Base-by-base conservation (phyloP, 2,797 vertebrate genomes). In the Danio kyathit region DNA sequence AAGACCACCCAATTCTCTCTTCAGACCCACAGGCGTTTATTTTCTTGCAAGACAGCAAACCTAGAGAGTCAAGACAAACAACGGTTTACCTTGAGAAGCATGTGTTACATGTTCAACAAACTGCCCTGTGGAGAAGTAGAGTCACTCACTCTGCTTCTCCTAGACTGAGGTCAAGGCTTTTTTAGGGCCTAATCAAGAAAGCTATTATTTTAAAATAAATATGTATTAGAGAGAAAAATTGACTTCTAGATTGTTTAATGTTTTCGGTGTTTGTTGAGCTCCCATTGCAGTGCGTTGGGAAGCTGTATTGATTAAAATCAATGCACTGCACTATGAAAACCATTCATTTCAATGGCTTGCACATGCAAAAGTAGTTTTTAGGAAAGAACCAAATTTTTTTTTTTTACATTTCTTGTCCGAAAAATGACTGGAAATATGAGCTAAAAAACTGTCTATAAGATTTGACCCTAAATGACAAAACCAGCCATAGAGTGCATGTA, bases 1-100 rank as follows among this genome's bases (percentile, higher is more conserved):
- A 49, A 77, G 81, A 86, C 88, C 85, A 83, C 83, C 82, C 83
- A 84, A 76, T 70, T 73, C 76, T 82, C 65, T 76, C 29, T 69
- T 38, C 40, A 73, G 74, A 83, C 75, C 41, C 52, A 65, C 57
- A 13, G 29, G 67, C 65, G 73, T 82, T 86, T 85, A 79, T 74
- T 80, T 80, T 72, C 29, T 19, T 5, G 14, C 51, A 59, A 69
- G 51, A 82, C 83, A 79, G 57, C 76, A 82, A 78, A 75, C 64
- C 76, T 66, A 66, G 60, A 78, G 76, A 65, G 76, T 54, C 44
- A 49, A 29, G 44, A 61, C 56, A 84, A 77, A 77, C 48, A 85
- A 44, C 9, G 7, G 7, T 83, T 56, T 59, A 76, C 46, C 67
- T 48, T 60, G 65, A 57, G 17, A 67, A 65, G 73, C 60, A 57